Percentiles rank a stretch among this genome's conserved stretches.
Evolutionary conservation across 2,888 invertebrate genomes (phyloP).

Genomic region (Trissoscelio sp.): DNA sequence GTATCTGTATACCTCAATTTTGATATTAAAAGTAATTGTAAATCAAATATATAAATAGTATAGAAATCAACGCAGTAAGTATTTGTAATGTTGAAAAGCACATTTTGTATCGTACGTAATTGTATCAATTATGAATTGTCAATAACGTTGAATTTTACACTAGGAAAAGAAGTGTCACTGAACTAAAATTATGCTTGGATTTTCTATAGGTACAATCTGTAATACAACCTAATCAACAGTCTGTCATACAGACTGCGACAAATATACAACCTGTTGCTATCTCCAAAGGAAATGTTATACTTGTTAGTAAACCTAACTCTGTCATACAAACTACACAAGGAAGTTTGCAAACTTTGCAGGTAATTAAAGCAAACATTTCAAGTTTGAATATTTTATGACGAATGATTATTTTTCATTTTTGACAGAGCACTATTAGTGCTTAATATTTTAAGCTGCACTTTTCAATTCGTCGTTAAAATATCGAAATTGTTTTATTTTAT

Average conservation of each 20-base stretch:
- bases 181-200: conserved; percentile 36
- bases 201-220: conserved; percentile 94
- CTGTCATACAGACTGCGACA: conserved; percentile 96
- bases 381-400: neutral
- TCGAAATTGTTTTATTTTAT: too few species aligned
- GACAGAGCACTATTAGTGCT: too few species aligned
- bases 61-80: neutral
- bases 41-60: too few species aligned
- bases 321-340: conserved; percentile 97
- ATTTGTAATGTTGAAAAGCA: neutral
- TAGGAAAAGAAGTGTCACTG: too few species aligned
- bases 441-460: too few species aligned
- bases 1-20: neutral
- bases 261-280: conserved; percentile 92
- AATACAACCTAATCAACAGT: conserved; percentile 97
- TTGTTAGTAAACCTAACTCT: conserved; percentile 95
- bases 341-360: conserved; percentile 93
- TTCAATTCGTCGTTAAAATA: too few species aligned
- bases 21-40: neutral
- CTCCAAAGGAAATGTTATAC: conserved; percentile 94
- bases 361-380: conserved; percentile 80
- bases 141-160: conserved; percentile 1
- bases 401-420: neutral
- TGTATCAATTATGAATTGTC: conserved; percentile 9
- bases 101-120: neutral